phyloP scores from a whole-genome alignment of 2,113 vertebrate species.

The Cinclus cinclus region DNA sequence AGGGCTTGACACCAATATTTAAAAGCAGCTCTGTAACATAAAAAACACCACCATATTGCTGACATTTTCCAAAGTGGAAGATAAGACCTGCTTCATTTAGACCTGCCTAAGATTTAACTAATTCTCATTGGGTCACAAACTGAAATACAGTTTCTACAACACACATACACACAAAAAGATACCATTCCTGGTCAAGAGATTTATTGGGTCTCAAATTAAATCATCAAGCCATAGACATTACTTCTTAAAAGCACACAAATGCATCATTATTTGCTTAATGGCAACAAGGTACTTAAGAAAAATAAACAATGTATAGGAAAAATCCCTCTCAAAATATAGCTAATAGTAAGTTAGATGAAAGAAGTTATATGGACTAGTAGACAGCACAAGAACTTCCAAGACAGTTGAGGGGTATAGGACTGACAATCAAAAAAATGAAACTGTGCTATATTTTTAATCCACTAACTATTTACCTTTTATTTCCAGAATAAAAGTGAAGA shows the following conservation, averaged over 20 bases:
- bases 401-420: background rate
- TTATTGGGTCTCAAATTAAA: background rate
- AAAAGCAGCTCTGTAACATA: conserved; percentile 81
- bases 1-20: conserved; percentile 88
- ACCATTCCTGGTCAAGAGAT: background rate
- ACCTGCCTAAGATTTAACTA: background rate
- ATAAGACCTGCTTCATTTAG: conserved; percentile 1
- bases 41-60: conserved; percentile 12
- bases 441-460: background rate
- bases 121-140: conserved; percentile 23
- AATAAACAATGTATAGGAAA: background rate
- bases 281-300: background rate
- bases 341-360: background rate
- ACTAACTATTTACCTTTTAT: conserved; percentile 78
- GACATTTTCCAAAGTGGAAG: conserved; percentile 41
- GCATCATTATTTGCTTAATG: background rate
- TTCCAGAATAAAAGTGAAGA: conserved; percentile 83
- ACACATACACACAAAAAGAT: background rate
- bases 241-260: background rate
- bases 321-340: background rate
- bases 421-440: background rate
- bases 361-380: background rate
- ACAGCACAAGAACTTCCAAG: background rate
- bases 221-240: background rate
- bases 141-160: background rate